Base-by-base conservation (phyloP, 92 coral and sea anemone species). In the Phenganax subtilis region DNA sequence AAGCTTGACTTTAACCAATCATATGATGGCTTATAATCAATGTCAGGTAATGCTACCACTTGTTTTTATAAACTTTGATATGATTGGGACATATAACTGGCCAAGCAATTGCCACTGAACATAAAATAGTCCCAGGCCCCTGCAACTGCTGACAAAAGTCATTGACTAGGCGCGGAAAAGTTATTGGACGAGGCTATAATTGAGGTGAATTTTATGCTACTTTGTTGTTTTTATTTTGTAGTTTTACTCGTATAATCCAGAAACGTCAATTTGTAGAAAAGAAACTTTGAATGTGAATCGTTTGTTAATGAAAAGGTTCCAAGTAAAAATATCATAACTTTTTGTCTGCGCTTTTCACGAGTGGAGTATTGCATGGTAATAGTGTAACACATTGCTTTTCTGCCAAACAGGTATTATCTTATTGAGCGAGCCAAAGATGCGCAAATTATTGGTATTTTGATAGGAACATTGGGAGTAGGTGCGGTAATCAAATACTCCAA, bases 381-480 rank as follows among this genome's bases (percentile, higher is more conserved):
- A 54, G 20, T 54, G 10, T 5, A 14, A 17, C 10, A 3, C 54
- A 15, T 51, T 54, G 28, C 8, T 75, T 75, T 55, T 55, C 1
- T 6, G 0, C 17, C 15, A 8, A 62, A 15, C 55, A 79, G 98
- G 76, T 94, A 94, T 81, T 92, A 92, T 64, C 85, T 92, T 91
- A 94, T 94, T 75, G 92, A 94, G 65, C 87, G 87, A 81, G 98
- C 98, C 16, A 94, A 94, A 80, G 98, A 94, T 82, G 92, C 98
- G 1, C 93, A 86, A 73, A 91, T 94, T 10, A 90, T 94, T 87
- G 98, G 98, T 57, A 90, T 94, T 15, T 92, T 90, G 44, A 89
- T 94, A 63, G 98, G 97, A 54, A 94, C 98, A 12, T 83, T 94
- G 82, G 98, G 98, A 68, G 90, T 92, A 30, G 97, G 98, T 94